Percentiles rank a stretch among this genome's conserved stretches.
These are phyloP conservation scores for Oncopeltus fasciatus DNA, from an alignment of 1,140 invertebrate species.

Conservation along the genomic window DNA sequence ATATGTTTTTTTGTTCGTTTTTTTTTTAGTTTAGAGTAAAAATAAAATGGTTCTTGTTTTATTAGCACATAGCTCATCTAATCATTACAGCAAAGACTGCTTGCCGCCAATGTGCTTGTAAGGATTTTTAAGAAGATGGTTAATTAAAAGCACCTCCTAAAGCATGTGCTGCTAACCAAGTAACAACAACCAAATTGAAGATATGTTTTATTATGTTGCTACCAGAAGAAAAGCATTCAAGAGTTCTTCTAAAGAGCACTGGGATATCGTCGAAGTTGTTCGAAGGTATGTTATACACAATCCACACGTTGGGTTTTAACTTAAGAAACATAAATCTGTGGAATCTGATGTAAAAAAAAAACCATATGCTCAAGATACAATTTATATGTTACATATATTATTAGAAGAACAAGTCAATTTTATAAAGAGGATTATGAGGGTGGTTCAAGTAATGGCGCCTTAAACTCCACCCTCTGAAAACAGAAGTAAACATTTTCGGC, in stretches of 20 bases:
- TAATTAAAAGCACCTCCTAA: conserved; percentile 62
- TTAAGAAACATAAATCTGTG: conserved; percentile 76
- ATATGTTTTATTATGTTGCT: conserved; percentile 88
- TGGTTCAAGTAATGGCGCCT: no score
- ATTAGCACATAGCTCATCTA: conserved; percentile 88
- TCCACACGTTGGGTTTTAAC: conserved; percentile 56
- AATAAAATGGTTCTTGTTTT: no score
- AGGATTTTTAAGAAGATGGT: conserved; percentile 67
- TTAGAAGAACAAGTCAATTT: no score
- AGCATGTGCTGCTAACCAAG: conserved; percentile 81
- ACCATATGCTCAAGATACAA: no score
- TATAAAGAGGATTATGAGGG: no score
- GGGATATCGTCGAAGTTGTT: conserved; percentile 60
- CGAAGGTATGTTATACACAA: conserved; percentile 79
- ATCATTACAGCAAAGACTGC: conserved; percentile 81
- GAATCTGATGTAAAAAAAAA: conserved; percentile 54
- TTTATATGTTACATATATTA: no score
- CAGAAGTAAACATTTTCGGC: no score
- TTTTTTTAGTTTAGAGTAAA: no score
- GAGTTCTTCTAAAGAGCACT: conserved; percentile 70
- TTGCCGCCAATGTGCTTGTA: conserved; percentile 71
- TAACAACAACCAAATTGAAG: conserved; percentile 81
- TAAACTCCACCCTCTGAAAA: no score
- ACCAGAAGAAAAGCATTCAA: conserved; percentile 69
- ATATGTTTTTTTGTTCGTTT: no score